A percentile compares a stretch with the other conserved stretches of the same genome.
phyloP scores from a whole-genome alignment of 1,140 invertebrate species.

The Drosophila pseudoobscura region DNA sequence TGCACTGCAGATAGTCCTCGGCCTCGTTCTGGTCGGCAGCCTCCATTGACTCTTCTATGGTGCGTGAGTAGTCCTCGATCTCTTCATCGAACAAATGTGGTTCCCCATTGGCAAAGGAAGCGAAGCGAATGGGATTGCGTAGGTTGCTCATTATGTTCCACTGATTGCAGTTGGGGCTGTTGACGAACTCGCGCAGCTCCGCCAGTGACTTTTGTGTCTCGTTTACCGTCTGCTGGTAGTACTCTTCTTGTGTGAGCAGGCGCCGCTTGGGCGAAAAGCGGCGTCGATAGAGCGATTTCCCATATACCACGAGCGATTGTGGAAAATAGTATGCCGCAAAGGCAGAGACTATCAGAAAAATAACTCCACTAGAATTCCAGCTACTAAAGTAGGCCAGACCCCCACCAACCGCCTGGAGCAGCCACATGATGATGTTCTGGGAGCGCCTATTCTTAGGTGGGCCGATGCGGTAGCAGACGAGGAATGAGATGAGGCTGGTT shows the following conservation, averaged over 20 bases:
- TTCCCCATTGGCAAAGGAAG: conserved; percentile 92
- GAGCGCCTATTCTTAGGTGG: conserved; percentile 91
- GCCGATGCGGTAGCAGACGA: conserved; percentile 94
- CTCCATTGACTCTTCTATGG: conserved; percentile 52
- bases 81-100: conserved; percentile 92
- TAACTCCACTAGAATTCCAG: conserved; percentile 87
- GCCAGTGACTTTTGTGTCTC: conserved; percentile 92
- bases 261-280: conserved; percentile 85
- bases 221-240: conserved; percentile 89
- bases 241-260: conserved; percentile 92
- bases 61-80: conserved; percentile 88
- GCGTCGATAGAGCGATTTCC: conserved; percentile 78
- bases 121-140: conserved; percentile 87
- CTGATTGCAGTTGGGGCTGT: conserved; percentile 94
- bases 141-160: conserved; percentile 88
- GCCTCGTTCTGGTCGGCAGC: conserved; percentile 27
- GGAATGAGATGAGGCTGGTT: conserved; percentile 91
- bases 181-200: conserved; percentile 91
- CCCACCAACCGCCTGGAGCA: conserved; percentile 89
- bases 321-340: conserved; percentile 87
- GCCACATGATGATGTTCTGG: conserved; percentile 94
- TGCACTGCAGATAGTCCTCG: conserved; percentile 46
- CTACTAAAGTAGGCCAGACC: conserved; percentile 90
- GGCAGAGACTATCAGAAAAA: conserved; percentile 85
- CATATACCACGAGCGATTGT: conserved; percentile 79